These are phyloP conservation scores for Notiomystis cincta DNA, from an alignment of 2,113 vertebrate genomes.

Conservation along the genomic window DNA sequence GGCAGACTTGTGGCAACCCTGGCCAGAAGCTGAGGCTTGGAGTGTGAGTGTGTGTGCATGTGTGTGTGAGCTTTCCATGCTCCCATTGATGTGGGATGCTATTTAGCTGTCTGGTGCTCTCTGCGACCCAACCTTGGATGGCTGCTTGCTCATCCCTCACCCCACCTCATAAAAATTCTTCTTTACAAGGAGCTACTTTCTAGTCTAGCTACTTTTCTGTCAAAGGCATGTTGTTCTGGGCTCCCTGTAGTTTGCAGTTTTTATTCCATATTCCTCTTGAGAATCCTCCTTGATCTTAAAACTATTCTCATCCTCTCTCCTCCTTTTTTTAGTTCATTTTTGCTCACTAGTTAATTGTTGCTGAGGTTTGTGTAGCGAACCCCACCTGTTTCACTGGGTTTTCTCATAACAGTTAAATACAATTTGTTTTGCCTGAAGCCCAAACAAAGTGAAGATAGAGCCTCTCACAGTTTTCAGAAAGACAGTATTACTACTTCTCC, in stretches of 20 bases:
- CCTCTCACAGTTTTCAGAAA: background rate
- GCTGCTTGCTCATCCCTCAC: slow-evolving; percentile 21
- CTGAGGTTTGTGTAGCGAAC: background rate
- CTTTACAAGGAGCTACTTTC: background rate
- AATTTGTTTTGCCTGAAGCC: background rate
- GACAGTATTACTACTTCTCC: background rate
- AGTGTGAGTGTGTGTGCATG: background rate
- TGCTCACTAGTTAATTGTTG: background rate
- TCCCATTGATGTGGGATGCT: background rate
- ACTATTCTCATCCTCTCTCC: background rate
- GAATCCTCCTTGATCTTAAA: background rate
- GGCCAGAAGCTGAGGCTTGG: background rate
- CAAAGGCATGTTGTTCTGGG: background rate
- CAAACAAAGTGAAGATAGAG: background rate
- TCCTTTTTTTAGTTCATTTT: background rate
- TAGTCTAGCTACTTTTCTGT: background rate
- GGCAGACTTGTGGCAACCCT: background rate
- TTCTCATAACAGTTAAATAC: background rate
- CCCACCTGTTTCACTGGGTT: background rate
- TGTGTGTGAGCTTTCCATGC: background rate
- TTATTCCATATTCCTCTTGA: background rate
- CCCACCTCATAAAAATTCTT: background rate
- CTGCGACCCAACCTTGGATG: background rate
- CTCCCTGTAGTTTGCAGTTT: background rate
- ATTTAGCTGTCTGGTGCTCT: background rate